Evolutionary conservation across 2,888 invertebrate genomes (phyloP), one percentile per base, ranked within the genome.

Genomic region (Saturnia japonica): DNA sequence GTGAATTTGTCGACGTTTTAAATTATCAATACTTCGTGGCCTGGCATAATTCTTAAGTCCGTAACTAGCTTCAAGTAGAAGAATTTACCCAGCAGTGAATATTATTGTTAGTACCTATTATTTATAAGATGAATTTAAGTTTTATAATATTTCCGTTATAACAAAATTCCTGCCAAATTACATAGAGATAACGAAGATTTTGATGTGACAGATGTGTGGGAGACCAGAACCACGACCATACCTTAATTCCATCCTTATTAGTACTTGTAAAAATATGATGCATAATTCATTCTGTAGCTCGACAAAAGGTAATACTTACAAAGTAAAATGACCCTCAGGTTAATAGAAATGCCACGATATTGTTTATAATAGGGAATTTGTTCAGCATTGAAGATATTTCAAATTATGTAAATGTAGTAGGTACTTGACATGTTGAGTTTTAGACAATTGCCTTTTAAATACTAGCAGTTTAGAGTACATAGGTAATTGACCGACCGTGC

Each of bases 241-340:
- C 42, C 45, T 16, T 19, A 66, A 40, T 66, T 12, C 34, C 40
- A 1, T 22, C 66, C 64, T 66, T 19, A 47, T 19, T 28, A 9
- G 45, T 28, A 62, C 19, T 40, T n/a, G 66, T 22, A 64, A 47
- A 45, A 67, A n/a, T 57, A 60, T 62, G 47, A 79, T 89, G 82
- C 85, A 90, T 90, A 78, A 89, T 89, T 89, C 89, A 89, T 89
- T 69, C 43, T 70, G 42, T 66, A 57, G 60, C 73, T 76, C 78
- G 78, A 79, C 80, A 80, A 82, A 79, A 83, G 83, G 84, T 85
- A 82, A 80, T 80, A 77, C 80, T 79, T 78, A 82, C 85, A 80
- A 83, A 87, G 88, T 85, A 87, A 87, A 88, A 84, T 87, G 84
- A 84, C 84, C 87, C 82, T 70, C 89, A 90, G 90, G 91, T 91